A percentile compares a stretch with the other conserved stretches of the same genome.
Conservation (phyloP, 2,797 vertebrate genomes). For the Acanthis flammea region DNA sequence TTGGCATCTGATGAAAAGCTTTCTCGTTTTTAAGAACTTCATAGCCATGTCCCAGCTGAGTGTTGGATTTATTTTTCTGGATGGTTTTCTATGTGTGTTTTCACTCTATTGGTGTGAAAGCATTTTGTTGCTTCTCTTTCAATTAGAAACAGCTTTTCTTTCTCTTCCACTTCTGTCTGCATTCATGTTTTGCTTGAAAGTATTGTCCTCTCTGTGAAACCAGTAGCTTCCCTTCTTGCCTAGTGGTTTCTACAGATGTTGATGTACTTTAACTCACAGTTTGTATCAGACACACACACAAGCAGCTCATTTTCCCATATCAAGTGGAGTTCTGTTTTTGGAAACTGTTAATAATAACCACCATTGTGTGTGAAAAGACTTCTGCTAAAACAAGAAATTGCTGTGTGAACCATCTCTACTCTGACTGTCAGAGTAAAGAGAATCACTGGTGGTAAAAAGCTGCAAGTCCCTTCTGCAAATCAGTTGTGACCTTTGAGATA, state of each 20-base stretch:
- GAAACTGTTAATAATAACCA: neutral
- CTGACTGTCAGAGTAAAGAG: neutral
- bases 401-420: neutral
- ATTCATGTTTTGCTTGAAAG: neutral
- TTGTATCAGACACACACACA: neutral
- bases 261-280: neutral
- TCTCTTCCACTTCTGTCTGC: neutral
- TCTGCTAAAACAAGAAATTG: neutral
- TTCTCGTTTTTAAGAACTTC: neutral
- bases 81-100: neutral
- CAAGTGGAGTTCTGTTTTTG: slow-evolving; percentile 15
- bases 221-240: neutral
- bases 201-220: neutral
- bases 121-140: slow-evolving; percentile 1
- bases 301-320: neutral
- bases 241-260: neutral
- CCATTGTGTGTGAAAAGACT: neutral
- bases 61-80: neutral
- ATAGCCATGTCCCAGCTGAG: neutral
- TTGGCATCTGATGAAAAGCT: neutral
- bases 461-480: neutral
- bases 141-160: slow-evolving; percentile 6
- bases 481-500: neutral
- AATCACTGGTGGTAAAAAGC: neutral
- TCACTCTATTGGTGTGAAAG: neutral